Evolutionary conservation across 1,140 invertebrate species (phyloP).

Genomic region (Leguminivora glycinivorella): DNA sequence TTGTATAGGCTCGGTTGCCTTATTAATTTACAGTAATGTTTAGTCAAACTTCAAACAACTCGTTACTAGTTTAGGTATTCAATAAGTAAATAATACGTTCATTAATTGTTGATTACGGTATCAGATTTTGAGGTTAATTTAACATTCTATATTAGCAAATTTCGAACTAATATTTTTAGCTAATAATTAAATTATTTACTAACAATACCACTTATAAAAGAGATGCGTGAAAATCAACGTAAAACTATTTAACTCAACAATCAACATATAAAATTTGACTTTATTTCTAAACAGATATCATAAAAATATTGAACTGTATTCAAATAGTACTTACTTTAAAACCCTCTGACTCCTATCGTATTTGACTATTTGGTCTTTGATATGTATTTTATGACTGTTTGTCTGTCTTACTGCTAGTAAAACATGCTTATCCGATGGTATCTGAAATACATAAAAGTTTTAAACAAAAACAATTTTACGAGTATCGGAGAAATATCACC

Average conservation of each 20-base stretch:
- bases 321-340: conserved; percentile 81
- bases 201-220: neutral
- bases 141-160: neutral
- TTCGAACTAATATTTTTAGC: neutral
- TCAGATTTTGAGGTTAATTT: neutral
- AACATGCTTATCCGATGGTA: conserved; percentile 86
- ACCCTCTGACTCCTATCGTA: conserved; percentile 87
- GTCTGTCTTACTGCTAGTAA: conserved; percentile 86
- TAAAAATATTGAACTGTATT: neutral
- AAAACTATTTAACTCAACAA: neutral
- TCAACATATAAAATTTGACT: neutral
- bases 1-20: neutral
- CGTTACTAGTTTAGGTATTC: neutral
- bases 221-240: neutral
- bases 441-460: conserved; percentile 60
- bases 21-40: neutral
- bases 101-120: neutral
- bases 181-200: neutral
- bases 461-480: conserved; percentile 13
- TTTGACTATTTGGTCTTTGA: conserved; percentile 88
- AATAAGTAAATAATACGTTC: neutral
- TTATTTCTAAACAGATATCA: neutral
- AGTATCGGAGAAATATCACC: no score
- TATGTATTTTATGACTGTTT: conserved; percentile 88
- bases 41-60: neutral